phyloP scores from a whole-genome alignment of 2,113 vertebrate genomes.

The Mormoops blainvillei region DNA sequence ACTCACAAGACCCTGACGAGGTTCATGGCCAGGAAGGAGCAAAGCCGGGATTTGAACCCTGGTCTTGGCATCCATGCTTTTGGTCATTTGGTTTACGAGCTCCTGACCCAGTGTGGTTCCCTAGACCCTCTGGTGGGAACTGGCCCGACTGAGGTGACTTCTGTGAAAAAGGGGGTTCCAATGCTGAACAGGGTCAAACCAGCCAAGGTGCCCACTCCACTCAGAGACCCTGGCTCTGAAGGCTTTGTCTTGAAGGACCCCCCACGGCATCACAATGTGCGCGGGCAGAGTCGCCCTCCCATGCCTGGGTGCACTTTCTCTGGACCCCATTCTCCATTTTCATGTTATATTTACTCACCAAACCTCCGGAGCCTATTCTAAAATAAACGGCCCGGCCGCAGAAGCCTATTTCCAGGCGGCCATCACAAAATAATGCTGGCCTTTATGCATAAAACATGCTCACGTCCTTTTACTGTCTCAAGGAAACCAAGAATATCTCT shows the following conservation, averaged over 20 bases:
- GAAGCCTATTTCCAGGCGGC: neutral
- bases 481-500: neutral
- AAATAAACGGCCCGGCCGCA: neutral
- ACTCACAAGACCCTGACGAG: fast-evolving
- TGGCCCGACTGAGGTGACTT: neutral
- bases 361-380: neutral
- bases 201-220: fast-evolving
- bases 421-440: neutral
- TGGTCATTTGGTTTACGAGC: neutral
- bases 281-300: fast-evolving
- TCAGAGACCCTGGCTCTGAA: neutral
- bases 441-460: constrained; percentile 16
- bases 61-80: neutral
- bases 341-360: fast-evolving
- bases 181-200: neutral
- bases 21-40: neutral
- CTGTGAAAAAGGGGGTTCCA: neutral
- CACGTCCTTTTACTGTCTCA: neutral
- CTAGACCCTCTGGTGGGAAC: neutral
- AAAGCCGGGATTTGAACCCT: no score
- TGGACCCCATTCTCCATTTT: neutral
- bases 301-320: neutral
- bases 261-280: fast-evolving
- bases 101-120: neutral
- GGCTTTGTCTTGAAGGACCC: neutral